Evolutionary conservation across 2,113 vertebrate genomes (phyloP).

Genomic region (Xiphophorus hellerii): DNA sequence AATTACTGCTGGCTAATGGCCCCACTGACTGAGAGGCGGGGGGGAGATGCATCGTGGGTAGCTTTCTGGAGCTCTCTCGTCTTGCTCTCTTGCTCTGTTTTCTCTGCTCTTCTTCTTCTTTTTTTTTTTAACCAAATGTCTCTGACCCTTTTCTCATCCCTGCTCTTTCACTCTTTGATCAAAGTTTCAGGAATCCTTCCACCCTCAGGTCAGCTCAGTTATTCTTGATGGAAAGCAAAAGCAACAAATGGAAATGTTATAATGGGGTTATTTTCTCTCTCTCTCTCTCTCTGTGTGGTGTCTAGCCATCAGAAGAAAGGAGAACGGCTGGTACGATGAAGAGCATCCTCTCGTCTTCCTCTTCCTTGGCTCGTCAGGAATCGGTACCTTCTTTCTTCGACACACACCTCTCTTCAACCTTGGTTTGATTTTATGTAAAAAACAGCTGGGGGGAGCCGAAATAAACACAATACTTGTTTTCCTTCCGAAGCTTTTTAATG

Average conservation of each 20-base stretch:
- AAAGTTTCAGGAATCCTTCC: conserved; percentile 58
- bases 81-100: conserved; percentile 69
- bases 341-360: conserved; percentile 97
- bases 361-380: conserved; percentile 96
- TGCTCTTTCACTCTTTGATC: conserved; percentile 53
- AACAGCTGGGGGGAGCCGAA: conserved; percentile 15
- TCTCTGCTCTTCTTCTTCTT: conserved; percentile 43
- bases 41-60: conserved; percentile 83
- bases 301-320: conserved; percentile 94
- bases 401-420: conserved; percentile 4
- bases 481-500: conserved; percentile 8
- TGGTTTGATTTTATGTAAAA: conserved; percentile 27
- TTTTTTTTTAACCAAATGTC: conserved; percentile 53
- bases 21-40: conserved; percentile 83
- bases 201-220: conserved; percentile 41
- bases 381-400: conserved; percentile 82
- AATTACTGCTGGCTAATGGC: conserved; percentile 97
- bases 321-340: conserved; percentile 99
- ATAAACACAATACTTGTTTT: conserved; percentile 33
- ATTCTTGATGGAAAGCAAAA: conserved; percentile 45
- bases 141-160: conserved; percentile 70
- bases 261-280: conserved; percentile 25
- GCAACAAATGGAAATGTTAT: conserved; percentile 63
- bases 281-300: conserved; percentile 18
- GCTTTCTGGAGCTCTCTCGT: conserved; percentile 80